Percentiles rank a stretch among this genome's conserved stretches.
These are phyloP conservation scores for Forpus xanthops DNA, from an alignment of 2,797 vertebrate genomes.

Conservation along the genomic window DNA sequence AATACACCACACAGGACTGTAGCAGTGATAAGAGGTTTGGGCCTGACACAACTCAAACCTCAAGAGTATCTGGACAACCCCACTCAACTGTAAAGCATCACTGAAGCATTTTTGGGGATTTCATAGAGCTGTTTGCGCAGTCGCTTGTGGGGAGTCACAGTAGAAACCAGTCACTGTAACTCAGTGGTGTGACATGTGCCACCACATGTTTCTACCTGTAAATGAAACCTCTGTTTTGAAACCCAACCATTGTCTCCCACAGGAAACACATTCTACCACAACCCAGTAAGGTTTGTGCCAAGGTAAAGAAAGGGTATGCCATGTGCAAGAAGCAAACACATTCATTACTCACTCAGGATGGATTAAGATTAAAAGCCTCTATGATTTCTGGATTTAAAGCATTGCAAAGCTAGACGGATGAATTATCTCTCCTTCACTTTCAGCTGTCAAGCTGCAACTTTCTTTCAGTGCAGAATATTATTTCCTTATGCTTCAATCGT, in stretches of 20 bases:
- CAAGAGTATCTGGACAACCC: background rate
- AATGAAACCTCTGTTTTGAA: conserved; percentile 3
- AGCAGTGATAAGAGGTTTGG: background rate
- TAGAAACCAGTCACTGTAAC: background rate
- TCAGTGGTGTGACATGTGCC: background rate
- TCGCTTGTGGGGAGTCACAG: background rate
- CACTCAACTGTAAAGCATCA: background rate
- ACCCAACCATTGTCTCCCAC: background rate
- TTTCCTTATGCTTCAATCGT: background rate
- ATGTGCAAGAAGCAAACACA: background rate
- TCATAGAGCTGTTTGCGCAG: background rate
- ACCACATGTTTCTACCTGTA: accelerated
- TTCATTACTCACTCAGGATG: conserved; percentile 29
- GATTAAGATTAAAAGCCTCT: conserved; percentile 61
- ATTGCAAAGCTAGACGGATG: conserved; percentile 29
- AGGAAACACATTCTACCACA: background rate
- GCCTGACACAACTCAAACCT: background rate
- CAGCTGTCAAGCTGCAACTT: conserved; percentile 54
- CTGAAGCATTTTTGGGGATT: background rate
- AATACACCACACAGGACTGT: background rate
- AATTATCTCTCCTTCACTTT: conserved; percentile 52
- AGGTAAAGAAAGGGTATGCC: conserved; percentile 12
- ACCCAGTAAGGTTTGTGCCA: background rate
- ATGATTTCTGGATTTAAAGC: conserved; percentile 47
- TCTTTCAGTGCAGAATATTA: conserved; percentile 36